Conservation (phyloP, 2,888 invertebrate species). For the Drosophila putrida region DNA sequence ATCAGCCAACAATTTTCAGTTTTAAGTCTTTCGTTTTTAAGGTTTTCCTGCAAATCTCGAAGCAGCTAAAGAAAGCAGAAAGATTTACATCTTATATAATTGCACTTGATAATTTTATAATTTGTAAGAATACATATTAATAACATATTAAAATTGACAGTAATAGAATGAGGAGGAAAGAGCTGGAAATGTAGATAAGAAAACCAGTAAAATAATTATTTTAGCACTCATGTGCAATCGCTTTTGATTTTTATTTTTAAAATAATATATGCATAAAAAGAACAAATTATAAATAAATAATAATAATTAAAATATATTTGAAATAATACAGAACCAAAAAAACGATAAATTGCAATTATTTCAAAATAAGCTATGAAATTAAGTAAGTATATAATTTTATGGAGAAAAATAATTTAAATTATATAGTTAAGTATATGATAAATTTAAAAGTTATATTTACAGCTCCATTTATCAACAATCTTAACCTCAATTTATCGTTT, state of each 20-base stretch:
- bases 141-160: background rate
- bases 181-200: background rate
- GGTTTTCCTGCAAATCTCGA: conserved; percentile 47
- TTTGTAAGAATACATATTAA: background rate
- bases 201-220: conserved; percentile 37
- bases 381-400: conserved; percentile 63
- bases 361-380: conserved; percentile 68
- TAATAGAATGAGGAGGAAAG: background rate
- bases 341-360: conserved; percentile 71
- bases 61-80: conserved; percentile 71
- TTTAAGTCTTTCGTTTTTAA: conserved; percentile 75
- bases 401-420: conserved; percentile 70
- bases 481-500: conserved; percentile 54
- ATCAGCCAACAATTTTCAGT: conserved; percentile 71
- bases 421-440: conserved; percentile 70
- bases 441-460: conserved; percentile 76
- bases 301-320: conserved; percentile 40
- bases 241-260: conserved; percentile 61
- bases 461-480: conserved; percentile 72
- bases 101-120: conserved; percentile 71
- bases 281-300: conserved; percentile 74
- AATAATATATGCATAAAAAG: conserved; percentile 74
- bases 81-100: conserved; percentile 71
- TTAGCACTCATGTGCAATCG: conserved; percentile 49
- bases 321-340: conserved; percentile 59